These are phyloP conservation scores for Actenoides lindsayi DNA, from an alignment of 2,113 vertebrate genomes.

Conservation along the genomic window DNA sequence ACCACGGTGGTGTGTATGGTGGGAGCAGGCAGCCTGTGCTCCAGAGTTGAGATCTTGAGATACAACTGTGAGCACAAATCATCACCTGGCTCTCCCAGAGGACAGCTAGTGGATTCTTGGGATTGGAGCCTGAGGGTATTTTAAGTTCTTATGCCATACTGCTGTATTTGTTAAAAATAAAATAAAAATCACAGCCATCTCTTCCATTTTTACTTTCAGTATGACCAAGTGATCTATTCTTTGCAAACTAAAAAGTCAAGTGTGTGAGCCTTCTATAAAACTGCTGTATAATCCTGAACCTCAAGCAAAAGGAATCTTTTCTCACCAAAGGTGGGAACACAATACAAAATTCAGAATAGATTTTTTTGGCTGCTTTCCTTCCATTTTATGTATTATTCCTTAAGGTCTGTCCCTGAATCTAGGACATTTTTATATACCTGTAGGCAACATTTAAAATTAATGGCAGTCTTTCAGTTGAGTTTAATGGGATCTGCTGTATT, in stretches of 20 bases:
- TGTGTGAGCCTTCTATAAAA: not conserved
- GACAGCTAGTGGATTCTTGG: not conserved
- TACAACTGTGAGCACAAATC: not conserved
- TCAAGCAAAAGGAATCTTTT: not conserved
- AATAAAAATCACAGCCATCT: not conserved
- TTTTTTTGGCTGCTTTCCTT: slow-evolving; percentile 33
- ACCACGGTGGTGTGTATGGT: not conserved
- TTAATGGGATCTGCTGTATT: slow-evolving; percentile 26
- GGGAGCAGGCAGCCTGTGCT: not conserved
- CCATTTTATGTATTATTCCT: slow-evolving; percentile 31
- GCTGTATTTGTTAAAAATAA: not conserved
- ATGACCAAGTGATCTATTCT: not conserved
- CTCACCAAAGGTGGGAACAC: not conserved
- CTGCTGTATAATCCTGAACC: not conserved
- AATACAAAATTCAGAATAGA: not conserved
- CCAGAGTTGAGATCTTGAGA: not conserved
- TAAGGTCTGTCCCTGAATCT: slow-evolving; percentile 35
- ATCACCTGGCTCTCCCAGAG: not conserved
- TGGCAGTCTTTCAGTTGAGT: not conserved
- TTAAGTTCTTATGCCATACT: not conserved
- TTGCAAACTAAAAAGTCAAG: not conserved
- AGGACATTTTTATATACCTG: slow-evolving; percentile 36
- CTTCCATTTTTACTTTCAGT: not conserved
- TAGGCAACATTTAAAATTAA: slow-evolving; percentile 37
- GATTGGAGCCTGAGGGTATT: not conserved